A percentile compares a stretch with the other conserved stretches of the same genome.
Conservation (phyloP, 2,797 vertebrate genomes). For the Agapornis canus region DNA sequence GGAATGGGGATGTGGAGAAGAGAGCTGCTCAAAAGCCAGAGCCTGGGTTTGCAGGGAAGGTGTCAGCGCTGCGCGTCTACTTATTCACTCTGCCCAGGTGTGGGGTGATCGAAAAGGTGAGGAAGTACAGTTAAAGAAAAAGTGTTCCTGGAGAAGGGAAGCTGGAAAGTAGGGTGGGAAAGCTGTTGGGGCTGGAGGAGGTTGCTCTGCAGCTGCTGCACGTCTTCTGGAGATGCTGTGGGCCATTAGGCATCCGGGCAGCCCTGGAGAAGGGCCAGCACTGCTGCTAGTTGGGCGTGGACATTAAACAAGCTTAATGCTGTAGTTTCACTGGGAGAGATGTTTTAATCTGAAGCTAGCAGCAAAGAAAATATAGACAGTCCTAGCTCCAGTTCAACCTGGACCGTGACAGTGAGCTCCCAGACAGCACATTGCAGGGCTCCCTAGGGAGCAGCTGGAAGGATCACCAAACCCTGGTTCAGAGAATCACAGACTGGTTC, state of each 20-base stretch:
- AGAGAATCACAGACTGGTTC: neutral
- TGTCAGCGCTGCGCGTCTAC: fast-evolving
- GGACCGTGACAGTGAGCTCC: fast-evolving
- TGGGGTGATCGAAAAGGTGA: neutral
- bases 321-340: neutral
- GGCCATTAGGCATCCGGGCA: neutral
- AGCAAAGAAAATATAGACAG: neutral
- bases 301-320: neutral
- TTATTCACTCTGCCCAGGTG: neutral
- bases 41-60: neutral
- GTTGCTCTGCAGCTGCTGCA: neutral
- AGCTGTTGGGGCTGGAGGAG: neutral
- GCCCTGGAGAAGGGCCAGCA: neutral
- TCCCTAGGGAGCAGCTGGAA: neutral
- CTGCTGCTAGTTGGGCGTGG: neutral
- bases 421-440: fast-evolving
- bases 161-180: neutral
- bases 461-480: neutral
- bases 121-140: neutral
- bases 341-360: neutral
- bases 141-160: neutral
- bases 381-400: neutral
- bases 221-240: neutral
- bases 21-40: neutral
- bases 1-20: fast-evolving